A percentile compares a stretch with the other conserved stretches of the same genome.
Conservation (phyloP, 2,888 invertebrate genomes). For the Mimachlamys varia region DNA sequence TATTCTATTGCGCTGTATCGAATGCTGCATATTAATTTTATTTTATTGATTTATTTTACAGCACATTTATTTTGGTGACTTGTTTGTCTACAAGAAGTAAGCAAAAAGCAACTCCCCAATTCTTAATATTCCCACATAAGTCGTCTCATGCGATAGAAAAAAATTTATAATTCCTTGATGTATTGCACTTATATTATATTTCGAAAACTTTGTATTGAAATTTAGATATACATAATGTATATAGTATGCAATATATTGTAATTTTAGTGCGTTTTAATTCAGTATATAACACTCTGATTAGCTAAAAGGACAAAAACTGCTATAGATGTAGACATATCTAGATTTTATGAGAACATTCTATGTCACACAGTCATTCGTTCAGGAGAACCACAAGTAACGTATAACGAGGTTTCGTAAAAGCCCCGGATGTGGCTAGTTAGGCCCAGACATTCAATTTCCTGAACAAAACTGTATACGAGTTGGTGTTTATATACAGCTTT, state of each 20-base stretch:
- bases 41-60: too few relatives aligned
- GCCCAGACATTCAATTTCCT: constrained; percentile 28
- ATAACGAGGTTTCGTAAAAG: neutral
- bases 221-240: too few relatives aligned
- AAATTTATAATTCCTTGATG: too few relatives aligned
- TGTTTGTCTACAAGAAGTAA: too few relatives aligned
- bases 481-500: constrained; percentile 1
- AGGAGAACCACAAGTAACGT: neutral
- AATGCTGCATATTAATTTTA: too few relatives aligned
- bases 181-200: too few relatives aligned
- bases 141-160: too few relatives aligned
- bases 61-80: too few relatives aligned
- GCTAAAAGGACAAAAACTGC: neutral
- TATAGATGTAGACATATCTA: neutral
- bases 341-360: neutral
- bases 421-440: neutral
- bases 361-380: neutral
- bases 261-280: neutral
- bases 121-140: too few relatives aligned
- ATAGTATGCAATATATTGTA: neutral
- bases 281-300: neutral
- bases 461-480: constrained; percentile 8
- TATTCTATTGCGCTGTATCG: too few relatives aligned
- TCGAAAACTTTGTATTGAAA: too few relatives aligned
- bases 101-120: too few relatives aligned